phyloP scores from a whole-genome alignment of 2,797 vertebrate genomes.

The Avahi laniger region DNA sequence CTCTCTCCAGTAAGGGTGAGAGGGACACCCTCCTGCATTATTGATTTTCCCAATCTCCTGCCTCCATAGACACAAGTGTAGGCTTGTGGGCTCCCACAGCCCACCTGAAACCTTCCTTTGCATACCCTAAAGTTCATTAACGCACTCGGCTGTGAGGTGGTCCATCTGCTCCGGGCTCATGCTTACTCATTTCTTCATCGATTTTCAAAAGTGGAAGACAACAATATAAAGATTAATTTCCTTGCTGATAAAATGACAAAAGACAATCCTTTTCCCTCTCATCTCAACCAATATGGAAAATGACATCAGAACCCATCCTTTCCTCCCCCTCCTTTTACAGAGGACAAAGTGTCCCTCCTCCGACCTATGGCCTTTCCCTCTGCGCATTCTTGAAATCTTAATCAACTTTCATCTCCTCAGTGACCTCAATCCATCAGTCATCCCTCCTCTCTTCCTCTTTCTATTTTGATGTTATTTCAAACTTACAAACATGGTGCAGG shows the following conservation, averaged over 20 bases:
- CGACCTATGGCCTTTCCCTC: background rate
- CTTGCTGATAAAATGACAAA: background rate
- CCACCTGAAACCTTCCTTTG: background rate
- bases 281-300: background rate
- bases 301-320: background rate
- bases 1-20: background rate
- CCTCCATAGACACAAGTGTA: background rate
- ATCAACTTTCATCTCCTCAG: background rate
- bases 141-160: background rate
- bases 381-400: background rate
- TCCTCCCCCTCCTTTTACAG: background rate
- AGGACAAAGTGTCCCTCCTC: background rate
- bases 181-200: background rate
- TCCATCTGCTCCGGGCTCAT: background rate
- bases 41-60: background rate
- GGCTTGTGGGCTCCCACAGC: background rate
- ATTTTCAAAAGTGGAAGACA: background rate
- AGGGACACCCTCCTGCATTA: background rate
- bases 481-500: background rate
- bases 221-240: background rate
- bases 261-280: background rate
- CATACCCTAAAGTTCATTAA: background rate
- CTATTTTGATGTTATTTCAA: background rate
- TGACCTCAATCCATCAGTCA: background rate
- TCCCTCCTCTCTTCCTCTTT: background rate